Base-by-base conservation (phyloP, 2,888 invertebrate species). In the Idaea aversata region DNA sequence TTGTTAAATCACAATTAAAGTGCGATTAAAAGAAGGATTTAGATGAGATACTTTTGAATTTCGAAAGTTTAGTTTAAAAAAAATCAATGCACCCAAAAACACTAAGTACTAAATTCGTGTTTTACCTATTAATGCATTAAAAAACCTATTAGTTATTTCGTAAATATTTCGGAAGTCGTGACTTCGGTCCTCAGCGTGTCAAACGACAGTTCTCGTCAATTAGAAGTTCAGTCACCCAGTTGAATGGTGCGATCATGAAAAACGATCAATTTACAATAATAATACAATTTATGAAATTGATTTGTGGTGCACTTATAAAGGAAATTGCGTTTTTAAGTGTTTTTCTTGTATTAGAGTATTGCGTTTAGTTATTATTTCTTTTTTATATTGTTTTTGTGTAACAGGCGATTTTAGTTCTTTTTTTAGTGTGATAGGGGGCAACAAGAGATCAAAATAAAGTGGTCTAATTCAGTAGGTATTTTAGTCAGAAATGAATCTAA, bases 201-300 rank as follows among this genome's bases (percentile, higher is more conserved):
- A 77, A 83, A 84, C 79, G 86, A 79, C 83, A 83, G 78, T 77
- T 79, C 81, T 84, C 80, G 83, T 80, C 88, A 89, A 90, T 90
- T 91, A 88, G 79, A 85, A 86, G 90, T 88, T 91, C 90, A 90
- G 80, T 90, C 87, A 88, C 88, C 88, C 81, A 73, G 75, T 75
- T 79, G 47, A 47, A 82, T 77, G 76, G 77, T 78, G 75, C 77
- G 77, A 78, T 77, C 47, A 47, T 47, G 74, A 82, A 85, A 86
- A 85, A 84, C 80, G 76, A 77, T 67, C 75, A 73, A 77, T 79
- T 75, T 76, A 72, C 79, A 81, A 82, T 83, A 87, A 85, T 86
- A 86, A 86, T 87, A 86, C 88, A 88, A 88, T 90, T 88, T 87
- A 81, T 77, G 72, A 84, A 88, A 90, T 88, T 87, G 88, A 88